phyloP scores from a whole-genome alignment of 2,888 invertebrate species.

The Ormia ochracea region DNA sequence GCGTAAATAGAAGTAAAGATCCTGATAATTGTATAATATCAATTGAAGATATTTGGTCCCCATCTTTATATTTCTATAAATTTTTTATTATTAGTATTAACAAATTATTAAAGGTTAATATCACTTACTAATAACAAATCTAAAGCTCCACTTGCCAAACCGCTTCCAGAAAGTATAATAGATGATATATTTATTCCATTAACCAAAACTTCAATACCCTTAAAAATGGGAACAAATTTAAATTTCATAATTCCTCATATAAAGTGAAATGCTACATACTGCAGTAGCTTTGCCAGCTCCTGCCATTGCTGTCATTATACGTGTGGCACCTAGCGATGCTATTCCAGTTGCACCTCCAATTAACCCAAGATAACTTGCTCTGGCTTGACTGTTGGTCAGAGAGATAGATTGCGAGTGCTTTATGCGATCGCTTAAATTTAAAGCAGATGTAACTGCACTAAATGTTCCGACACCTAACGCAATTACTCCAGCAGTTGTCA shows the following conservation, averaged over 20 bases:
- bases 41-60: conserved; percentile 68
- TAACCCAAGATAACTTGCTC: conserved; percentile 70
- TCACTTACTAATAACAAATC: conserved; percentile 71
- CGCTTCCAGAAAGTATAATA: conserved; percentile 71
- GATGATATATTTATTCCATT: conserved; percentile 73
- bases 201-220: conserved; percentile 68
- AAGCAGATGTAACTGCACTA: conserved; percentile 67
- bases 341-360: conserved; percentile 67
- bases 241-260: neutral
- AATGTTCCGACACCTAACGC: conserved; percentile 68
- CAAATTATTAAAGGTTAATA: neutral
- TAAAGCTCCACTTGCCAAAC: conserved; percentile 69
- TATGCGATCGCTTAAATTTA: conserved; percentile 67
- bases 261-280: conserved; percentile 62
- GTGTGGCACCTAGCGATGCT: conserved; percentile 70
- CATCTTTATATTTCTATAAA: conserved; percentile 69
- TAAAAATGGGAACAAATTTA: neutral
- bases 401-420: conserved; percentile 72
- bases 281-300: conserved; percentile 69
- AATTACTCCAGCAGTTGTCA: conserved; percentile 65
- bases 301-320: conserved; percentile 66
- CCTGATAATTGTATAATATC: conserved; percentile 71
- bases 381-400: conserved; percentile 68
- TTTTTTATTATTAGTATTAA: neutral
- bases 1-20: conserved; percentile 73